Evolutionary conservation across 2,888 invertebrate genomes (phyloP).

Genomic region (Agrotis segetum): DNA sequence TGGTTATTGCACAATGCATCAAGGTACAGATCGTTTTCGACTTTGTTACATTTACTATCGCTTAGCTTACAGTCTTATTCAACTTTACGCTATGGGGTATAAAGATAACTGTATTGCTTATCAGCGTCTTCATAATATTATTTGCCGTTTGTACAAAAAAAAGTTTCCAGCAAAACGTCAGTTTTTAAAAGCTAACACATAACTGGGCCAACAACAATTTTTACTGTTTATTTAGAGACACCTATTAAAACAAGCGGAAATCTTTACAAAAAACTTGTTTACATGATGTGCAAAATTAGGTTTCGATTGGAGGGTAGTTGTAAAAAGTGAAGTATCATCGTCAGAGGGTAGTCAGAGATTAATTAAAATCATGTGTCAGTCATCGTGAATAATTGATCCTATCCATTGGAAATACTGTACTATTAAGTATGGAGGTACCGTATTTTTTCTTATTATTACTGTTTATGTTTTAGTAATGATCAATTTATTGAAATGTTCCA

Average conservation of each 20-base stretch:
- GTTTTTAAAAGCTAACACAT: constrained; percentile 33
- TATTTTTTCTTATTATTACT: no score
- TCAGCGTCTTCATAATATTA: background rate
- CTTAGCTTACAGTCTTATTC: no score
- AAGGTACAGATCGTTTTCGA: no score
- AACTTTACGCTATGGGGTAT: no score
- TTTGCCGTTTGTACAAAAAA: background rate
- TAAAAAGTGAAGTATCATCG: constrained; percentile 23
- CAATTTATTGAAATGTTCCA: no score
- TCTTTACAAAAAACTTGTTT: constrained; percentile 30
- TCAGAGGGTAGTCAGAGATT: constrained; percentile 28
- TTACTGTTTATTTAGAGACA: no score
- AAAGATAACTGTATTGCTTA: no score
- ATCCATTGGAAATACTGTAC: no score
- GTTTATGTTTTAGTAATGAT: no score
- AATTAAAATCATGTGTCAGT: constrained; percentile 60
- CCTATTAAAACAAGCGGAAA: constrained; percentile 26
- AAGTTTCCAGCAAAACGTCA: constrained; percentile 4
- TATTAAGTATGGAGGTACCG: no score
- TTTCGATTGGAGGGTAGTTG: constrained; percentile 8
- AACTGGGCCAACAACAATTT: constrained; percentile 26
- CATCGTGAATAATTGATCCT: constrained; percentile 57
- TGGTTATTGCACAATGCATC: no score
- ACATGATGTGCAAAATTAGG: constrained; percentile 32
- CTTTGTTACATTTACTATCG: no score